Evolutionary conservation across 1,140 invertebrate genomes (phyloP).

Genomic region (Drosophila eugracilis): DNA sequence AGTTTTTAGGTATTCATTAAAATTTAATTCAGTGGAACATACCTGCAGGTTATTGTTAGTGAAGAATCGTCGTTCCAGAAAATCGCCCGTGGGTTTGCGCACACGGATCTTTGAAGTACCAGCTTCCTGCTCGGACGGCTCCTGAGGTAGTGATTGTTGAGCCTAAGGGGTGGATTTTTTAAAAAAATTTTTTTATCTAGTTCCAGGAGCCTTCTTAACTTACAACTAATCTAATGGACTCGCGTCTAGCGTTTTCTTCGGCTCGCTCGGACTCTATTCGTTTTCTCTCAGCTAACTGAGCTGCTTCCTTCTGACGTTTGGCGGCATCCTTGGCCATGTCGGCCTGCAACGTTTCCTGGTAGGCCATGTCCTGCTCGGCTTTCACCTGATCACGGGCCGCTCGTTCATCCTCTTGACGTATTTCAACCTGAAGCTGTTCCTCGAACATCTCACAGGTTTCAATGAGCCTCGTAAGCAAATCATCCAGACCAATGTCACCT

Average conservation of each 20-base stretch:
- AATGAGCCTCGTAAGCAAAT: constrained; percentile 93
- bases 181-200: neutral
- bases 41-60: constrained; percentile 88
- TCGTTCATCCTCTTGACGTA: constrained; percentile 94
- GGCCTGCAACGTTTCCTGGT: constrained; percentile 94
- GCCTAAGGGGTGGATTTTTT: constrained; percentile 69
- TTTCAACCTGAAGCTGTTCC: constrained; percentile 92
- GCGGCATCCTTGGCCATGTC: constrained; percentile 96
- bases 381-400: constrained; percentile 95
- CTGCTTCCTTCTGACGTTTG: constrained; percentile 90
- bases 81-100: constrained; percentile 90
- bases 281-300: constrained; percentile 88
- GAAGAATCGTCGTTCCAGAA: constrained; percentile 91
- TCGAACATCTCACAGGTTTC: constrained; percentile 94
- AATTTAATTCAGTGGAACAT: neutral
- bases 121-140: constrained; percentile 86
- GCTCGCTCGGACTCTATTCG: constrained; percentile 89
- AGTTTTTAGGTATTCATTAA: neutral
- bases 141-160: constrained; percentile 88
- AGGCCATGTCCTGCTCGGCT: constrained; percentile 96
- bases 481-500: constrained; percentile 93
- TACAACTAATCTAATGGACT: constrained; percentile 85
- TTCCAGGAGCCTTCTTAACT: neutral
- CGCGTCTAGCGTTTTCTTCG: constrained; percentile 89
- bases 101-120: constrained; percentile 91